Evolutionary conservation across 2,888 invertebrate genomes (phyloP).

Genomic region (Brenthis daphne): DNA sequence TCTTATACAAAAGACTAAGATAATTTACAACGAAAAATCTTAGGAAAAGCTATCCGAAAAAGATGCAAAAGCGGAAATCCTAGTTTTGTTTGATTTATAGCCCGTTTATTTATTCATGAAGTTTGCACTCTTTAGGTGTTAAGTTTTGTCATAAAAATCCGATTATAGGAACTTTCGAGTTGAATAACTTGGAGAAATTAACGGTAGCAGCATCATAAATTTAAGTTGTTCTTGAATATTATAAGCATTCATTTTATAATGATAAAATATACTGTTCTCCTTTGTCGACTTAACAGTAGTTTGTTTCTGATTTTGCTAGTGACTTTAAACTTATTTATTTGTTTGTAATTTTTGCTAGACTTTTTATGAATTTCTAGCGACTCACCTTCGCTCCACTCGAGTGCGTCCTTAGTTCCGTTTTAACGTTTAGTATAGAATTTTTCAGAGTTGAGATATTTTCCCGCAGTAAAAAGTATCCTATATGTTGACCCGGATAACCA

Average conservation of each 20-base stretch:
- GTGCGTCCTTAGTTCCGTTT: no score
- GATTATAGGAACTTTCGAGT: conserved; percentile 35
- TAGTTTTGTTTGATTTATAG: conserved; percentile 30
- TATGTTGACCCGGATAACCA: no score
- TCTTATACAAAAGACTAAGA: no score
- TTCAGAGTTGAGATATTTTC: no score
- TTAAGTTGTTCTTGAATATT: conserved; percentile 22
- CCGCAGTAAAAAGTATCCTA: no score
- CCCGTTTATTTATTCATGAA: conserved; percentile 39
- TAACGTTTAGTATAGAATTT: no score
- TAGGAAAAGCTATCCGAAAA: conserved; percentile 15
- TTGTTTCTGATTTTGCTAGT: background rate
- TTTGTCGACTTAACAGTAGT: conserved; percentile 10
- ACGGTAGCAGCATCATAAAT: conserved; percentile 22
- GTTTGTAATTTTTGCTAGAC: background rate
- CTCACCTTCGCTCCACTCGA: no score
- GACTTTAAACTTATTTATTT: background rate
- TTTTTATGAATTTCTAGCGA: background rate
- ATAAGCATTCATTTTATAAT: conserved; percentile 19
- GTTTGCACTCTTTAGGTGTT: conserved; percentile 33
- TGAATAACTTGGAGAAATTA: conserved; percentile 33
- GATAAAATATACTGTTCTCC: conserved; percentile 15
- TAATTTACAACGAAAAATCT: background rate
- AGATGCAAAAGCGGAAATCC: conserved; percentile 14
- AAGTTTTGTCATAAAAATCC: conserved; percentile 39